Evolutionary conservation across 2,797 vertebrate species (phyloP), one percentile per base, ranked within the genome.

Genomic region (Urosaurus nigricauda): DNA sequence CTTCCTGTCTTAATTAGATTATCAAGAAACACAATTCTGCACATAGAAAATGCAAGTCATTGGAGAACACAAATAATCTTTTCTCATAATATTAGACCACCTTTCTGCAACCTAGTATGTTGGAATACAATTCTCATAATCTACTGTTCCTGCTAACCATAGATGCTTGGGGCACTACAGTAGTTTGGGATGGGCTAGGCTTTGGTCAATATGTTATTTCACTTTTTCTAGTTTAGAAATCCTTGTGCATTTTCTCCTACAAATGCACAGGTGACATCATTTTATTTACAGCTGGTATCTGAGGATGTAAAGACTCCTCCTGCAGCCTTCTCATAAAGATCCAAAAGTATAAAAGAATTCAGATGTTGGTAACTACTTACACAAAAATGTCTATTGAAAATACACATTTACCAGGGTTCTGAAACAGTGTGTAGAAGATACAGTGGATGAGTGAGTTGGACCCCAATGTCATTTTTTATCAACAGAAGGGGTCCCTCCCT

Each of bases 1-100:
- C 87, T 95, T 94, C 93, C 94, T 90, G 85, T 83, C 73, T 86
- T 91, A 79, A 85, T 79, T 85, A 91, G 60, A 87, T 81, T 79
- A 86, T 40, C 87, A 83, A 94, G 92, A 87, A 81, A 26, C 35
- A 26, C 73, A 74, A 3, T 89, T 13, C 79, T 88, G 88, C 40
- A 78, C 7, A 29, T 17, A 21, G 4, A 63, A 12, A 43, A 12
- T 26, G 24, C 75, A 78, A 32, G 26, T 26, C 43, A n/a, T 29
- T 78, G 14, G 40, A 5, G 24, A 2, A 13, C 43, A 78, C 51
- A 47, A 78, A 43, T 21, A 4, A 63, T 32, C 40, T 78, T 82
- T 65, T 63, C 60, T 16, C 24, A 65, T 17, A 63, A 9, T 60
- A 82, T 58, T 51, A 37, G 43, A 29, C 4, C 9, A 19, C 24